Evolutionary conservation across 1,140 invertebrate genomes (phyloP), one percentile per base, ranked within the genome.

Genomic region (Choristoneura fumiferana): DNA sequence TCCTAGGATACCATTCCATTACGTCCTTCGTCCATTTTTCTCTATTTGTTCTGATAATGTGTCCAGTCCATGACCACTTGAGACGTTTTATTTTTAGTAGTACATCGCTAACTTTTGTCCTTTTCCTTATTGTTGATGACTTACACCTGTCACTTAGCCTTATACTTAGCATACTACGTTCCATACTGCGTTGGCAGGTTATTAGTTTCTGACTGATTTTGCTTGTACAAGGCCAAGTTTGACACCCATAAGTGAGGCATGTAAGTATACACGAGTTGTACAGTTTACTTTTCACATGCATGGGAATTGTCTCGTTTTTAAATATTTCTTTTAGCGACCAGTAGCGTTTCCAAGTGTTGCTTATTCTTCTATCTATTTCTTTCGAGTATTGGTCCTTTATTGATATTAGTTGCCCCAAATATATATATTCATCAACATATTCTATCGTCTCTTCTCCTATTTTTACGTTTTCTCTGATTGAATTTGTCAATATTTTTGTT

Each of bases 1-100:
- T 58, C 33, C 53, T 63, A 0, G 49, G 53, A 10, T 63, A 58
- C 55, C 55, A 62, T 43, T 45, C 55, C 35, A 55, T 49, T n/a
- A 58, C 33, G 13, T 56, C 54, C 38, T 38, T 61, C 3, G 59
- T 61, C 59, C 53, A 61, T 39, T 39, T 39, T 39, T 39, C 10
- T 39, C 4, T 14, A 9, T 39, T 9, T 4, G 13, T 39, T 9
- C 13, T 39, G 2, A 39, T 39, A 4, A 39, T 39, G 9, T 39
- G 37, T 39, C 37, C 37, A 39, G 37, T 39, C 37, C 37, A 39
- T 12, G 1, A 4, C 37, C 37, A 39, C 9, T 39, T 39, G 8
- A 39, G 37, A 3, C 6, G 2, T 29, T 6, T 29, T 29, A 29
- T 29, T 29, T 29, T 29, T 29, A 3, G 22, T 29, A 29, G 6